Conservation (phyloP, 1,140 invertebrate genomes). For the Drosophila seguyi region DNA sequence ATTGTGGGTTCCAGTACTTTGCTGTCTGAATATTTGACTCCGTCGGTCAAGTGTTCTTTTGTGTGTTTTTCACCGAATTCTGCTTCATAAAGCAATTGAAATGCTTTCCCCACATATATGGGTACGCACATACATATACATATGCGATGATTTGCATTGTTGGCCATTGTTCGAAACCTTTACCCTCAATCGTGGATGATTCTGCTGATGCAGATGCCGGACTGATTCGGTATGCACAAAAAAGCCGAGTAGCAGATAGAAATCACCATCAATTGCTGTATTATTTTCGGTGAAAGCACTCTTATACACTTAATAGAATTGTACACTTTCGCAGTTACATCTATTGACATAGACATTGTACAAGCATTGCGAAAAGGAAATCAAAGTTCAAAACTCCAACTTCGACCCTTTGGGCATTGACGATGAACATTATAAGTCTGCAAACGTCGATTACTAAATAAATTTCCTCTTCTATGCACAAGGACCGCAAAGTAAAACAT, state of each 20-base stretch:
- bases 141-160: constrained; percentile 2
- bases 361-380: background rate
- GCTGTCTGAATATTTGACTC: background rate
- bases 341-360: background rate
- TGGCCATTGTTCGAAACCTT: constrained; percentile 33
- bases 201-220: constrained; percentile 30
- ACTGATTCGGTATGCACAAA: constrained; percentile 70
- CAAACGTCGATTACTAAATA: no score
- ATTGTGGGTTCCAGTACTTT: background rate
- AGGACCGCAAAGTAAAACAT: no score
- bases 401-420: no score
- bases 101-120: constrained; percentile 17
- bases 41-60: constrained; percentile 12
- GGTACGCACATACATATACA: background rate
- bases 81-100: constrained; percentile 64
- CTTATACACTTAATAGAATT: background rate
- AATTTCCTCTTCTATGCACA: no score
- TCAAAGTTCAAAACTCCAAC: background rate
- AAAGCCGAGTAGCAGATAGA: constrained; percentile 50
- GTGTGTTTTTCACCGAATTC: constrained; percentile 21
- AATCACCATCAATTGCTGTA: constrained; percentile 67
- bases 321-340: background rate
- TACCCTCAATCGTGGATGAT: constrained; percentile 25
- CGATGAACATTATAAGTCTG: no score
- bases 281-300: constrained; percentile 28